phyloP scores from a whole-genome alignment of 2,888 invertebrate genomes.

The Cheilosia impressa region DNA sequence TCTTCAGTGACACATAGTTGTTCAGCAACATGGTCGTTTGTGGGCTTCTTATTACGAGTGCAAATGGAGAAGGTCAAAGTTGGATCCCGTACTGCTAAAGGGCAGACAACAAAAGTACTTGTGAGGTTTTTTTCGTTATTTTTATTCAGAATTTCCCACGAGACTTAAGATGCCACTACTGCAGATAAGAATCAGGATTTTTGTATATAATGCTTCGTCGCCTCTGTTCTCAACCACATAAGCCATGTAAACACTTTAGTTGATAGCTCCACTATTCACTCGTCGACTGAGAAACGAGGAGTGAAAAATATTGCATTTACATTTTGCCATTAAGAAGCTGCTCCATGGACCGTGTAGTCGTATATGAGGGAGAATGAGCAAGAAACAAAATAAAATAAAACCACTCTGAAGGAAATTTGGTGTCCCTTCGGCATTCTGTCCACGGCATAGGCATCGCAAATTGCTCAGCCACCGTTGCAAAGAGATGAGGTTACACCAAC shows the following conservation, averaged over 20 bases:
- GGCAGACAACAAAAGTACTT: no score
- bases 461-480: slow-evolving; percentile 11
- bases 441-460: slow-evolving; percentile 25
- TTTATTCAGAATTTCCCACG: no score
- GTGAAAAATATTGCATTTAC: slow-evolving; percentile 5
- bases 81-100: no score
- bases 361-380: no score
- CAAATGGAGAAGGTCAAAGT: no score
- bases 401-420: not conserved
- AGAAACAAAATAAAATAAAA: no score
- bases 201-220: no score
- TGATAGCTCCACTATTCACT: not conserved
- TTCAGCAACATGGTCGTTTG: not conserved
- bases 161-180: no score
- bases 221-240: not conserved
- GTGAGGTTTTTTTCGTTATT: no score
- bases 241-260: slow-evolving; percentile 6
- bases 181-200: no score
- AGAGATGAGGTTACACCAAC: not conserved
- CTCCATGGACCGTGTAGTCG: not conserved
- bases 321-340: slow-evolving; percentile 10
- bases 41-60: no score
- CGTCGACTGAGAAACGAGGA: not conserved
- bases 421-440: slow-evolving; percentile 26
- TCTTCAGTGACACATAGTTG: not conserved